Base-by-base conservation (phyloP, 1,140 invertebrate species). In the Vanessa tameamea region DNA sequence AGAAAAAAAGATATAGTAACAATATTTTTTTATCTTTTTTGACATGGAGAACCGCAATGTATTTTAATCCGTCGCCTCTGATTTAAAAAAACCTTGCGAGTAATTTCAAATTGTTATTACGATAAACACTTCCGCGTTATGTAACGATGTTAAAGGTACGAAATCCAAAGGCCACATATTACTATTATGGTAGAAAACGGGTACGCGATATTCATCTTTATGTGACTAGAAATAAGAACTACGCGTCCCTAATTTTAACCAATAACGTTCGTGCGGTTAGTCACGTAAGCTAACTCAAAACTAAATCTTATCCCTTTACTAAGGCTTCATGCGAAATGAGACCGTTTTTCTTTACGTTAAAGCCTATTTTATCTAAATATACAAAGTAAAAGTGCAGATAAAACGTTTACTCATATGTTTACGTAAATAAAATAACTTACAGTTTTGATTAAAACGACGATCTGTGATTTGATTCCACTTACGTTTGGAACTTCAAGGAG, bases 251-350 rank as follows among this genome's bases (percentile, higher is more conserved):
- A 61, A 37, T 43, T 61, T 61, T 15, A 7, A 61, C 14, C 26
- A 61, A n/a, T 37, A 61, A 37, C 26, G 51, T 63, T 69, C 69
- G 75, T 79, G 78, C 69, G 68, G 20, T 66, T 37, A 15, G 78
- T 79, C 78, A 79, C 78, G 78, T 79, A 79, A 76, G 68, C 72
- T 71, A 59, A 57, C 51, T 43, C 37, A 11, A 43, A 43, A 43
- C 37, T 43, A 43, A 43, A 47, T 55, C 13, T 47, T 73, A 63
- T 66, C 73, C 73, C 73, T 75, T 66, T 3, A 9, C 15, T 72
- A 16, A 13, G 2, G 11, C n/a, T 14, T 14, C 16, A 57, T 47
- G 26, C 31, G 7, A 72, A 65, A 16, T 55, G 12, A 13, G 16
- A 66, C 47, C 51, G 65, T 64, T 64, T 71, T 13, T 37, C 12